Evolutionary conservation across 2,797 vertebrate genomes (phyloP), one percentile per base, ranked within the genome.

Genomic region (Brachyalestes nurse): DNA sequence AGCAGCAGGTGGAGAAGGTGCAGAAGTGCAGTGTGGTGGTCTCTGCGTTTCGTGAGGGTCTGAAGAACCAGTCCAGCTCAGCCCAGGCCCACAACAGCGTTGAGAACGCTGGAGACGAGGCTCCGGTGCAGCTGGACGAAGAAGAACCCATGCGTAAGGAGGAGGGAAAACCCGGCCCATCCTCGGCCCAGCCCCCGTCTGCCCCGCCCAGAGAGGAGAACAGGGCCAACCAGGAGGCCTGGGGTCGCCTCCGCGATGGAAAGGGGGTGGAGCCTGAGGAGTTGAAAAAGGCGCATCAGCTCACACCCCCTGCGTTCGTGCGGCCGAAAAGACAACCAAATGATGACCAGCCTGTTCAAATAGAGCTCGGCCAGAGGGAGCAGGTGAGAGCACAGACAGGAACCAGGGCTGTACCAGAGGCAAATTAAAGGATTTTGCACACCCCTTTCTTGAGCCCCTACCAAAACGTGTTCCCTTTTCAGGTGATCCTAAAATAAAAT

Each of bases 1-100:
- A 97, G 86, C 97, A 99, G 93, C 97, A 97, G n/a, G 97, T 99
- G 92, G 96, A 98, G 91, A 97, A 97, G 93, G 98, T 98, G 72
- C 97, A 99, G 92, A 99, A 97, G 89, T 97, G 97, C 92, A 98
- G 86, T 60, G 92, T 95, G 23, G 98, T 98, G 0, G 97, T 99
- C 81, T 97, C 96, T 0, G 98, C 97, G 70, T 99, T 99, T 88
- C 97, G 97, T 87, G 93, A 97, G 0, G 97, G 97, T 61, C 67
- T 99, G 19, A 95, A 95, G 83, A 96, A 97, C 1, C 95, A 95
- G 0, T 75, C 95, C 0, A 83, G 95, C n/a, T 81, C 87, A 42
- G 91, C 93, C 0, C 64, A 81, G 17, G 67, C 86, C 21, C 75
- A 49, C 4, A 77, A 77, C 40, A 28, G 62, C 0, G 75, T 89